Conservation (phyloP, 1,140 invertebrate genomes). For the Sitobion miscanthi region DNA sequence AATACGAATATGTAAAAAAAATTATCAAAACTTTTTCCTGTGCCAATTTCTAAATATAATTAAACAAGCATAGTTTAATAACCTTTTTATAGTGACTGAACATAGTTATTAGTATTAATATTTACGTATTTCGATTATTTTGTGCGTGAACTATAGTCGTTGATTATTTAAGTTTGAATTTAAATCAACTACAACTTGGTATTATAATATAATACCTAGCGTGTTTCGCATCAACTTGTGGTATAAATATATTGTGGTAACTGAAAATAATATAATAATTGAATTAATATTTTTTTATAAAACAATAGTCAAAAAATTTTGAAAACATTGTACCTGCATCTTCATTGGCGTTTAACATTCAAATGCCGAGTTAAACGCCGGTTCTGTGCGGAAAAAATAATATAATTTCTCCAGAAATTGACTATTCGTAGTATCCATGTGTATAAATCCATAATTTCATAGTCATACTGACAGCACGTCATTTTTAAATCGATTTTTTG, state of each 20-base stretch:
- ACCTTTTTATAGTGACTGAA: background rate
- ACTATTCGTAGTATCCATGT: background rate
- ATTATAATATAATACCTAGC: background rate
- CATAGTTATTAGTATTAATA: background rate
- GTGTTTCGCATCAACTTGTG: background rate
- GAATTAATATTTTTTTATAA: background rate
- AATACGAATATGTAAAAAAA: background rate
- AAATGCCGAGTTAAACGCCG: background rate
- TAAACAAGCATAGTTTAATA: background rate
- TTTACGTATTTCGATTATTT: background rate
- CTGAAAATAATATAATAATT: background rate
- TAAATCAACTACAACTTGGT: background rate
- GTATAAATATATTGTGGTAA: background rate
- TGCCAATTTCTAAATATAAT: constrained; percentile 9
- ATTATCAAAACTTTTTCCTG: background rate
- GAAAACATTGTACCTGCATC: background rate
- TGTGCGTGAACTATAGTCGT: background rate
- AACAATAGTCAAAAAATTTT: background rate
- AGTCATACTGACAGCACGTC: too few relatives aligned
- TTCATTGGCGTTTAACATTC: background rate
- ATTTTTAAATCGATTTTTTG: background rate
- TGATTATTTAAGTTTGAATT: background rate
- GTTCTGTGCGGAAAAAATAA: background rate
- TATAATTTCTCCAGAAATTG: background rate
- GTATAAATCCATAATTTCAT: background rate